Percentiles rank a stretch among this genome's conserved stretches.
These are phyloP conservation scores for Eustalomyia histrio DNA, from an alignment of 2,888 invertebrate species.

Conservation along the genomic window DNA sequence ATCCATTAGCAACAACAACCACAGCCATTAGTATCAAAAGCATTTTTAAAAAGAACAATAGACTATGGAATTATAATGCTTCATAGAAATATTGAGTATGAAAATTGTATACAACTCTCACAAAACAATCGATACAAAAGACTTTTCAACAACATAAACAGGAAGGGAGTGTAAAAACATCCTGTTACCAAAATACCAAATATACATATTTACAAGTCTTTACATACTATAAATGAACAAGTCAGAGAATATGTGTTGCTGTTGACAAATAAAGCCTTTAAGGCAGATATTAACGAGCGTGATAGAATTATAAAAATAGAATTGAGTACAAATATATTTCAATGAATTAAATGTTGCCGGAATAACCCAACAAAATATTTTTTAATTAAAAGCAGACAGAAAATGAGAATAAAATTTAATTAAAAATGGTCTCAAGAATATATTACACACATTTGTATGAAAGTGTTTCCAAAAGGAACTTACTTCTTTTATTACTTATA, in stretches of 20 bases:
- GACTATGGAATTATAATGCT: constrained; percentile 53
- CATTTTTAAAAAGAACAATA: constrained; percentile 42
- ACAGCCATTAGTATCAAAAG: constrained; percentile 36
- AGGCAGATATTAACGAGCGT: constrained; percentile 79
- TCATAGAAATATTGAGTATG: constrained; percentile 10
- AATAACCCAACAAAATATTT: background rate
- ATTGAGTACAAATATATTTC: constrained; percentile 38
- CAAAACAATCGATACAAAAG: constrained; percentile 45
- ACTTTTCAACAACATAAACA: constrained; percentile 51
- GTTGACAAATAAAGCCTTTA: constrained; percentile 70
- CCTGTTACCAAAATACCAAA: constrained; percentile 65
- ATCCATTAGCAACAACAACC: constrained; percentile 62
- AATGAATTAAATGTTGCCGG: constrained; percentile 38
- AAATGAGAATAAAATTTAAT: too few species aligned
- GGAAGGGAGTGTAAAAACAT: constrained; percentile 69
- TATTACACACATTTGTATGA: too few species aligned
- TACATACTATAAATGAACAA: background rate
- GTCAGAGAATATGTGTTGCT: constrained; percentile 54
- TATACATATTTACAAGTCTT: background rate
- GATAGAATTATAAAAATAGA: constrained; percentile 70
- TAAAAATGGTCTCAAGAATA: too few species aligned
- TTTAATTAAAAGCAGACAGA: background rate
- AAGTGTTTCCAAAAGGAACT: too few species aligned
- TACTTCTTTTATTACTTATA: too few species aligned
- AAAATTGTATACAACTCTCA: constrained; percentile 31